These are phyloP conservation scores for Azemiops feae DNA, from an alignment of 2,113 vertebrate species.

Conservation along the genomic window DNA sequence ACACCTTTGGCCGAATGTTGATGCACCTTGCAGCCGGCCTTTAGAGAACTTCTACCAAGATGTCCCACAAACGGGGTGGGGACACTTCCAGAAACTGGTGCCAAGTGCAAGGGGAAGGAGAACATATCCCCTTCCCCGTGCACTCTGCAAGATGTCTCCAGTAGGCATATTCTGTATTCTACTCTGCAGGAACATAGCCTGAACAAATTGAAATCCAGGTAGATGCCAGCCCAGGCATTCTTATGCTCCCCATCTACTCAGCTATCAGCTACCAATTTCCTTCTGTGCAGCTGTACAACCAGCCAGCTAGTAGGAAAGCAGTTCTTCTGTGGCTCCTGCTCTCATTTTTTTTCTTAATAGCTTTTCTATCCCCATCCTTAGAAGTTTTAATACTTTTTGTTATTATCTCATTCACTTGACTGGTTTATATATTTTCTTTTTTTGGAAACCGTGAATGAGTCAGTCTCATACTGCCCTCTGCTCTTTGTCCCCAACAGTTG, in stretches of 20 bases:
- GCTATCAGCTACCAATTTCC: background rate
- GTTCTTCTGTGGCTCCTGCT: background rate
- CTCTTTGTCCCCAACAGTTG: background rate
- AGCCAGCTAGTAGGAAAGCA: background rate
- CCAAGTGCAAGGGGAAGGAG: background rate
- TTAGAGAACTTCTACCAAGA: background rate
- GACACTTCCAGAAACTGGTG: background rate
- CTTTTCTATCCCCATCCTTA: background rate
- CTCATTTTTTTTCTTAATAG: background rate
- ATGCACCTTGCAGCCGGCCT: background rate
- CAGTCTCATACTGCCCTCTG: background rate
- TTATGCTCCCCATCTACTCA: background rate
- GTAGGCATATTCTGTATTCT: background rate
- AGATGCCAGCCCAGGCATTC: background rate
- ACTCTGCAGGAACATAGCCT: background rate
- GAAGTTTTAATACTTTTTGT: background rate
- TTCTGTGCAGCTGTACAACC: background rate
- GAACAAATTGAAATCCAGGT: background rate
- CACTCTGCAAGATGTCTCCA: background rate
- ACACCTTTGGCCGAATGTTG: background rate
- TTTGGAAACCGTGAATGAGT: background rate
- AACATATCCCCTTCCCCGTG: background rate
- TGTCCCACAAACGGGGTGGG: background rate
- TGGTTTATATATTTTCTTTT: background rate
- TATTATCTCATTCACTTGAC: background rate